Evolutionary conservation across 2,888 invertebrate genomes (phyloP).

Genomic region (Bembecia ichneumoniformis): DNA sequence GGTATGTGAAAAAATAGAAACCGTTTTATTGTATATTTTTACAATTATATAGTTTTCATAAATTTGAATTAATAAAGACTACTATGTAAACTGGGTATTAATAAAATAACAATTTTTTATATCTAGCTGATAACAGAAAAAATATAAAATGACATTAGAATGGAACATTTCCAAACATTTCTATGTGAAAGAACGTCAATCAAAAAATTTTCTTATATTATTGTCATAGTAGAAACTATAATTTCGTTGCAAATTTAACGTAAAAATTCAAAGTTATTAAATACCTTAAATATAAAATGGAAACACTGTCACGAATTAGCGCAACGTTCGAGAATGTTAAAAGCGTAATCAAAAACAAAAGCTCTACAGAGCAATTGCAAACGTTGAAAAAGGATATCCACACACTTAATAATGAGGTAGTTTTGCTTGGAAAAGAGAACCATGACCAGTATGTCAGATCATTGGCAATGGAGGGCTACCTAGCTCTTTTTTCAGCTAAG

Average conservation of each 20-base stretch:
- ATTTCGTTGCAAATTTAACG: background rate
- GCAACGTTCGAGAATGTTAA: conserved; percentile 46
- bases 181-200: too few species aligned
- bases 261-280: background rate
- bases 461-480: conserved; percentile 57
- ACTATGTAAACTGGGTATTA: too few species aligned
- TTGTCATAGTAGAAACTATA: too few species aligned
- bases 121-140: too few species aligned
- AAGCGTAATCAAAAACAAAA: conserved; percentile 40
- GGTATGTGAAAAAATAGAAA: too few species aligned
- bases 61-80: too few species aligned
- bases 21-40: too few species aligned
- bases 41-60: too few species aligned
- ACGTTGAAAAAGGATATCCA: conserved; percentile 47
- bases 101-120: too few species aligned
- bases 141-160: too few species aligned
- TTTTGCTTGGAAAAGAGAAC: conserved; percentile 46
- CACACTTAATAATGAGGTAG: conserved; percentile 37
- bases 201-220: too few species aligned
- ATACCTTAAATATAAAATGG: conserved; percentile 23
- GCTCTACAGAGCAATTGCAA: conserved; percentile 36
- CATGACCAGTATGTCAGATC: conserved; percentile 44
- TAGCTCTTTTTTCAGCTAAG: conserved; percentile 49
- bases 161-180: too few species aligned
- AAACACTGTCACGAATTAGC: conserved; percentile 40